These are phyloP conservation scores for Xiphorhynchus erythropygius DNA, from an alignment of 2,797 vertebrate genomes.

Conservation along the genomic window DNA sequence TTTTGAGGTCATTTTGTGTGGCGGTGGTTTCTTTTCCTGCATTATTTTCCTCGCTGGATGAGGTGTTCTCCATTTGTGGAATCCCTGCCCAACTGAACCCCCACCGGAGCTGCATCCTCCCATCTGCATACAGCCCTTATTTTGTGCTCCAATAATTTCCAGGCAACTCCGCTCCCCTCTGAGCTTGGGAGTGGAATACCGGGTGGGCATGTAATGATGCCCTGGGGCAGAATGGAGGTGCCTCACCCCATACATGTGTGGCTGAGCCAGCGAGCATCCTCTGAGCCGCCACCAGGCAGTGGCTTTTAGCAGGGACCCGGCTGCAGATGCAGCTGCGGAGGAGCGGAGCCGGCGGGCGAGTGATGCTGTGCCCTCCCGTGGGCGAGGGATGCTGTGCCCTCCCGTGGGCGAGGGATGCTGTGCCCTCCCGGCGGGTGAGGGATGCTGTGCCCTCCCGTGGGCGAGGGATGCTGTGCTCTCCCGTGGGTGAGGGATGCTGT, in stretches of 20 bases:
- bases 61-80: conserved; percentile 11
- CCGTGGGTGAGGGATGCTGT: too few species aligned
- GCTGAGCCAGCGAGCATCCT: neutral
- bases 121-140: conserved; percentile 39
- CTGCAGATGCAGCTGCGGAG: neutral
- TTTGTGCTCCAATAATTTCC: conserved; percentile 69
- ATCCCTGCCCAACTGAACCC: conserved; percentile 40
- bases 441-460: too few species aligned
- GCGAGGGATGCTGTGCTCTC: too few species aligned
- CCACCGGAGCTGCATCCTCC: neutral
- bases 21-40: neutral
- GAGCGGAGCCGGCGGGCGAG: neutral
- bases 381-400: neutral
- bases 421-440: too few species aligned
- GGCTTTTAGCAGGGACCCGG: neutral
- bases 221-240: neutral
- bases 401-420: too few species aligned
- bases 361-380: neutral
- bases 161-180: neutral
- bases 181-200: neutral
- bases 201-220: neutral
- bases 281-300: neutral
- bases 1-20: neutral
- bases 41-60: conserved; percentile 1
- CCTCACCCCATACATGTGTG: neutral